phyloP scores from a whole-genome alignment of 2,113 vertebrate genomes.

The Alectura lathami region DNA sequence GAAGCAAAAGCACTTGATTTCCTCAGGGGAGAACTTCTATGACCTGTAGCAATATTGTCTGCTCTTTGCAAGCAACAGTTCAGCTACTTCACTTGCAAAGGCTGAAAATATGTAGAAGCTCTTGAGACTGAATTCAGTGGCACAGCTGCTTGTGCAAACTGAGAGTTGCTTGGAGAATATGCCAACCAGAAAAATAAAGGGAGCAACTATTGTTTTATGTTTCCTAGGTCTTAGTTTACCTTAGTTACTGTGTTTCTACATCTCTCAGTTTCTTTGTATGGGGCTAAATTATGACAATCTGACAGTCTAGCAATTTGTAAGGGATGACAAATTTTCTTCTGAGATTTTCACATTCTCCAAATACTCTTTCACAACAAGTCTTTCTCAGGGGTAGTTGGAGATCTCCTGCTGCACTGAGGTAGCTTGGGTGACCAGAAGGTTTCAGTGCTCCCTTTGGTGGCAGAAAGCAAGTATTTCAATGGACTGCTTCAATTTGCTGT shows the following conservation, averaged over 20 bases:
- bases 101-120: not conserved
- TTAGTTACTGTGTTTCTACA: not conserved
- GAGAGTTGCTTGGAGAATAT: not conserved
- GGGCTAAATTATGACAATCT: not conserved
- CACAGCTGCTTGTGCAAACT: not conserved
- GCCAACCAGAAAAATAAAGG: not conserved
- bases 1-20: not conserved
- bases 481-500: not conserved
- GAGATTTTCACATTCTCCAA: not conserved
- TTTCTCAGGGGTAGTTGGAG: not conserved
- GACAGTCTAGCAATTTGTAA: not conserved
- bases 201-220: not conserved
- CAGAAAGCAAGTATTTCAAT: not conserved
- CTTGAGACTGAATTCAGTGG: not conserved
- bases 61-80: not conserved
- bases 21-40: not conserved
- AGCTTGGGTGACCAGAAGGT: not conserved
- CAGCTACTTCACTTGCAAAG: not conserved
- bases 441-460: not conserved
- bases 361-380: not conserved
- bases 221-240: not conserved
- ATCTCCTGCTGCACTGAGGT: not conserved
- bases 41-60: not conserved
- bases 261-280: not conserved
- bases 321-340: not conserved